These are phyloP conservation scores for Hapalemur alaotrensis DNA, from an alignment of 2,797 vertebrate species.

Conservation along the genomic window DNA sequence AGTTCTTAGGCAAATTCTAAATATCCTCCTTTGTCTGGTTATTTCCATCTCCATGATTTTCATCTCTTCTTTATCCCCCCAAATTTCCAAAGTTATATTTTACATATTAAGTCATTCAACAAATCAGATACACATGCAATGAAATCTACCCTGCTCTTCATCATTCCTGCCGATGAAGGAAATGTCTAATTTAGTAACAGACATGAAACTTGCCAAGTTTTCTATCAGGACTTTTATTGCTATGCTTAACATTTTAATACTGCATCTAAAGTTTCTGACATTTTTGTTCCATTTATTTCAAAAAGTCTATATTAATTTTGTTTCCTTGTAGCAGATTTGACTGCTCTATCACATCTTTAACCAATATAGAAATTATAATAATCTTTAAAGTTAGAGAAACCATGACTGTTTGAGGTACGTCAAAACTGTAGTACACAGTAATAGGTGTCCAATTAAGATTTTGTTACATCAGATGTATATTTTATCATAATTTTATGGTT, in stretches of 20 bases:
- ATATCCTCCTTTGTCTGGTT: background rate
- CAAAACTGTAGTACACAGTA: background rate
- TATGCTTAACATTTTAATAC: background rate
- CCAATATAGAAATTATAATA: background rate
- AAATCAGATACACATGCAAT: background rate
- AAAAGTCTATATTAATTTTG: background rate
- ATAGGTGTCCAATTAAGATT: background rate
- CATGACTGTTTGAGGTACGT: background rate
- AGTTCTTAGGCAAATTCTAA: background rate
- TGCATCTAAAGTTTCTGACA: background rate
- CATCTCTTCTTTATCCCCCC: background rate
- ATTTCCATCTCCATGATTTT: background rate
- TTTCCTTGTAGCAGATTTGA: background rate
- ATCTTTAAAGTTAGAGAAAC: constrained; percentile 30
- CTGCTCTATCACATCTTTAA: background rate
- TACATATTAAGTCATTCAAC: background rate
- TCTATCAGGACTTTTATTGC: background rate
- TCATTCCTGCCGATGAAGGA: background rate
- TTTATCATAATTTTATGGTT: background rate
- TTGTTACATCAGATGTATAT: background rate
- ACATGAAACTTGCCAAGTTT: background rate
- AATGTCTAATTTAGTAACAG: background rate
- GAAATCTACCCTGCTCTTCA: background rate
- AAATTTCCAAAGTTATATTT: background rate
- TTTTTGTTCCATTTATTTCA: constrained; percentile 3